A percentile compares a stretch with the other conserved stretches of the same genome.
phyloP scores from a whole-genome alignment of 64 coral and sea anemone genomes.

The Actinia equina region DNA sequence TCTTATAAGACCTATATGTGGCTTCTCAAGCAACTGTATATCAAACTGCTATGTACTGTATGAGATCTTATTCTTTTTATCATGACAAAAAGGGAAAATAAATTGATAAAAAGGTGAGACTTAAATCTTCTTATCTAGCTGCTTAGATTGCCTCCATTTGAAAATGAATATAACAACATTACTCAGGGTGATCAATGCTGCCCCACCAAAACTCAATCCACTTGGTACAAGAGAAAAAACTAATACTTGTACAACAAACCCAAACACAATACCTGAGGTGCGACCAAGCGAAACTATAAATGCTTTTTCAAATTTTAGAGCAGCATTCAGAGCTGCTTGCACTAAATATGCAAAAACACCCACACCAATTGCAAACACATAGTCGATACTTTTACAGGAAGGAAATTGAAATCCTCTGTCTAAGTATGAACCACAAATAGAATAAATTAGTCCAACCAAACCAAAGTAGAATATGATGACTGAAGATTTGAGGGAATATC shows the following conservation, averaged over 20 bases:
- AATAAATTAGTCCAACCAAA: slow-evolving; percentile 26
- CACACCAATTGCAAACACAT: not conserved
- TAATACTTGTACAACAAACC: slow-evolving; percentile 42
- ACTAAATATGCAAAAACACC: slow-evolving; percentile 32
- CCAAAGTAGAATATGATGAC: slow-evolving; percentile 51
- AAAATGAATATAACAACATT: slow-evolving; percentile 46
- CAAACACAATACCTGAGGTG: slow-evolving; percentile 28
- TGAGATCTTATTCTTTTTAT: too few relatives aligned
- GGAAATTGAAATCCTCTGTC: slow-evolving; percentile 46
- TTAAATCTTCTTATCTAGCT: not conserved
- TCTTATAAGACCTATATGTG: too few relatives aligned
- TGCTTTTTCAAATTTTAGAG: slow-evolving; percentile 45
- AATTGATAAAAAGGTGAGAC: too few relatives aligned
- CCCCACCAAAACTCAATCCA: slow-evolving; percentile 47
- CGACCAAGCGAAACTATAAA: slow-evolving; percentile 23
- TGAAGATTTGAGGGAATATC: slow-evolving; percentile 10
- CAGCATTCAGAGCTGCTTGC: slow-evolving; percentile 6
- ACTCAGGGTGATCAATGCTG: slow-evolving; percentile 36
- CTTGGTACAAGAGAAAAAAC: not conserved
- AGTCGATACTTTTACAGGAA: slow-evolving; percentile 39
- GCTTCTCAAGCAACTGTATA: too few relatives aligned
- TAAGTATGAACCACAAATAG: slow-evolving; percentile 2
- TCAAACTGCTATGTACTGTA: too few relatives aligned
- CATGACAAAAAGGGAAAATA: too few relatives aligned
- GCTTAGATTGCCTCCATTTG: not conserved